A percentile compares a stretch with the other conserved stretches of the same genome.
Conservation (phyloP, 2,888 invertebrate species). For the Morinoia aosen region DNA sequence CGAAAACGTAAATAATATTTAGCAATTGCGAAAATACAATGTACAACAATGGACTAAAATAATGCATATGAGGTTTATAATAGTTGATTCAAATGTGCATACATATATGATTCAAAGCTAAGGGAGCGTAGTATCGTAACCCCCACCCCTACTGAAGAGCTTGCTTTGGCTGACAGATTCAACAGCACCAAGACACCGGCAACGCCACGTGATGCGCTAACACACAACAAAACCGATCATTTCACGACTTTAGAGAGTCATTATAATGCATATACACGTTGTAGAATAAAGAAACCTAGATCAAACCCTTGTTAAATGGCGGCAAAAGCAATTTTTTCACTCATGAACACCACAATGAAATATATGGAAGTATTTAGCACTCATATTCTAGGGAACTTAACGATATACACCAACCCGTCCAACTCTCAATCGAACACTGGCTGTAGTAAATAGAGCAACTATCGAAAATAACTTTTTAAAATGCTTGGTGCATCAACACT, state of each 20-base stretch:
- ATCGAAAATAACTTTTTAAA: neutral
- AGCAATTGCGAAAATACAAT: neutral
- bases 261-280: neutral
- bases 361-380: neutral
- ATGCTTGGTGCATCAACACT: neutral
- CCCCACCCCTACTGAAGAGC: neutral
- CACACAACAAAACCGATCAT: constrained; percentile 23
- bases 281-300: neutral
- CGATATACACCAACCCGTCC: neutral
- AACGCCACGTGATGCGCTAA: constrained; percentile 40
- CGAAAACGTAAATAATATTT: neutral
- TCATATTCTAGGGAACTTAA: neutral
- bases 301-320: neutral
- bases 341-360: neutral
- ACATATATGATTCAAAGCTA: neutral
- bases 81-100: neutral
- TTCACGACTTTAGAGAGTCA: neutral
- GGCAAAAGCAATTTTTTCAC: neutral
- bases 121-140: neutral
- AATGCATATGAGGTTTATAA: neutral
- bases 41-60: neutral
- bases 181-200: constrained; percentile 30
- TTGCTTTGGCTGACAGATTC: constrained; percentile 28
- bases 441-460: constrained; percentile 16
- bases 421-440: constrained; percentile 12